Conservation (phyloP, 23 tunicate species). For the Clavelina lepadiformis region DNA sequence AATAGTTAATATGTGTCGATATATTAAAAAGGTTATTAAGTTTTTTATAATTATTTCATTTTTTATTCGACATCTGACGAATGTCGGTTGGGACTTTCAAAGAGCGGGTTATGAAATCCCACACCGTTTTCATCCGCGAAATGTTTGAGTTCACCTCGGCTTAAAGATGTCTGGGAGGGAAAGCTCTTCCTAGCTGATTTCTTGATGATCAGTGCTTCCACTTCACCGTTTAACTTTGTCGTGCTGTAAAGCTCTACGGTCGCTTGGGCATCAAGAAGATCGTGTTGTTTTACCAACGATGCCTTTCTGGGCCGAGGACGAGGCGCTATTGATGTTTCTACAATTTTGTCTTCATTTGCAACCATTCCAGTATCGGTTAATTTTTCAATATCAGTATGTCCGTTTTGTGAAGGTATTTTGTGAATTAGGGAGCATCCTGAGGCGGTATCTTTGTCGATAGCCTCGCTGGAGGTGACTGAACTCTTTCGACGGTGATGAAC, state of each 20-base stretch:
- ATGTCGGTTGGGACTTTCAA: constrained; percentile 18
- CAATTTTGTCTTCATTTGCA: not conserved
- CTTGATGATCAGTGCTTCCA: too few relatives aligned
- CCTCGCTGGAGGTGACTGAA: constrained; percentile 15
- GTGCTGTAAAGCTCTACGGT: too few relatives aligned
- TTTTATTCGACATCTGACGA: too few relatives aligned
- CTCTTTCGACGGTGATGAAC: constrained; percentile 1
- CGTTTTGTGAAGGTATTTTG: not conserved
- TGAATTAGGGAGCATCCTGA: not conserved
- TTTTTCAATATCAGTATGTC: not conserved
- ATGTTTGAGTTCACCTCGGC: constrained; percentile 21
- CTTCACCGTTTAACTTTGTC: not conserved
- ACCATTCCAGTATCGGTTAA: not conserved
- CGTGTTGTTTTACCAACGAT: not conserved
- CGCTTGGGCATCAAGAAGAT: not conserved
- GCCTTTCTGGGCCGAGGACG: constrained; percentile 36
- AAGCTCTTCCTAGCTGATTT: too few relatives aligned
- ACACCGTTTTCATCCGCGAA: constrained; percentile 28
- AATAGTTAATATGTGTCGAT: too few relatives aligned
- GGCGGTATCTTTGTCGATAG: not conserved
- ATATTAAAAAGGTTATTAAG: too few relatives aligned
- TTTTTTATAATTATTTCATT: too few relatives aligned
- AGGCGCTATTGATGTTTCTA: constrained; percentile 12
- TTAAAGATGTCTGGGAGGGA: constrained; percentile 19
- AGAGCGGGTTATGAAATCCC: constrained; percentile 34